Base-by-base conservation (phyloP, 1,140 invertebrate genomes). In the Hypsibius dujardini region DNA sequence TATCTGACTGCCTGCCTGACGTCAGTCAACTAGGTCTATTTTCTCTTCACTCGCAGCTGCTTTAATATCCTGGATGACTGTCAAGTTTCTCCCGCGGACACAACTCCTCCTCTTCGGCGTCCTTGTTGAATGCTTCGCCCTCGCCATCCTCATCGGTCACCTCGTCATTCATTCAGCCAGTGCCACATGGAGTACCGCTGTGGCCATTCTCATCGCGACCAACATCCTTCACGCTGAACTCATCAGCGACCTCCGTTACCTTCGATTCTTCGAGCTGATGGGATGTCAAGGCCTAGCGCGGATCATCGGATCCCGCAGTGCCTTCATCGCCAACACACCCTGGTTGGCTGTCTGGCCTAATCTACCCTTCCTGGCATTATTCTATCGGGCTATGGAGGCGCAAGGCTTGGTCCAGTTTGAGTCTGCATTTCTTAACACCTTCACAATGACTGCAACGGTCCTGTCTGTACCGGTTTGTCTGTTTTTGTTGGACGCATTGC, bases 61-160 rank as follows among this genome's bases (percentile, higher is more conserved):
- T n/a, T n/a, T n/a, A n/a, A n/a, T n/a, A n/a, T n/a, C n/a, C 62
- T 67, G 62, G 62, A 67, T 67, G 62, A 7, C 42, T 42, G 7
- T 67, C 62, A 67, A 67, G 42, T 67, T 67, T 42, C 62, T 67
- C 42, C 62, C 62, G n/a, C 62, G 62, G 12, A 14, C 62, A 3
- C 62, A 67, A 42, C 62, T 67, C 3, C 62, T 67, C 62, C 62
- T 67, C 7, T 67, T 67, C 62, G 62, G 12, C 62, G 42, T 67
- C 7, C 42, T 67, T 42, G 12, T 67, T 3, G 62, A 67, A 42
- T 3, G 42, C 62, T 14, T 42, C 7, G 62, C 62, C 62, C 7
- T 67, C 62, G 12, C 45, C 42, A 3, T 7, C 7, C 3, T 12
- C 7, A 67, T 67, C 3, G 3, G 12, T 3, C 62, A 14, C 7